Conservation (phyloP, 2,797 vertebrate genomes). For the Erpetoichthys calabaricus region DNA sequence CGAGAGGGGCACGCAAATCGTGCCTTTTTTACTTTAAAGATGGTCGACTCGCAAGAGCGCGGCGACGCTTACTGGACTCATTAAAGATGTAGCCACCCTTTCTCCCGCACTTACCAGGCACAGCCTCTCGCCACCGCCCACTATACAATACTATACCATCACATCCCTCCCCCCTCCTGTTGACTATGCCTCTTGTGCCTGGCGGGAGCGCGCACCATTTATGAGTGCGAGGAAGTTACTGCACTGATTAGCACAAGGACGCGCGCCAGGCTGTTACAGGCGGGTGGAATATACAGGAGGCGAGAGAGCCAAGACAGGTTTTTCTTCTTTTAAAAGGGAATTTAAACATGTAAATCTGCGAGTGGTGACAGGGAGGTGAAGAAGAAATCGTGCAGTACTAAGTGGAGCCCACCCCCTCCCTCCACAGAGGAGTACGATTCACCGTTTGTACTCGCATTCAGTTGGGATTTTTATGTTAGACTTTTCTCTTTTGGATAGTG, state of each 20-base stretch:
- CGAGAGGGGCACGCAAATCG: background rate
- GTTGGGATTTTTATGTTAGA: slow-evolving; percentile 4
- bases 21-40: background rate
- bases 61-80: too few relatives aligned
- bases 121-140: slow-evolving; percentile 6
- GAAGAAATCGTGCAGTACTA: too few relatives aligned
- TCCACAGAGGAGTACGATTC: background rate
- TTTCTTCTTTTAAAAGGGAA: slow-evolving; percentile 13
- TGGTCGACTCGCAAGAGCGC: too few relatives aligned
- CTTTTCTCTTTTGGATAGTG: background rate
- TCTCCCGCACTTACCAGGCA: slow-evolving; percentile 21
- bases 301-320: slow-evolving; percentile 7
- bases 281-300: slow-evolving; percentile 24
- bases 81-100: slow-evolving; percentile 5
- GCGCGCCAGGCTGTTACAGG: slow-evolving; percentile 9
- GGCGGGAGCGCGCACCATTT: slow-evolving; percentile 37
- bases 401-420: background rate
- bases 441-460: background rate
- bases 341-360: too few relatives aligned
- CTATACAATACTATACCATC: too few relatives aligned
- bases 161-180: background rate
- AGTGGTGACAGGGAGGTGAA: too few relatives aligned
- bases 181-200: background rate
- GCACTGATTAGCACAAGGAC: slow-evolving; percentile 44
- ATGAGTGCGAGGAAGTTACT: slow-evolving; percentile 27